A percentile compares a stretch with the other conserved stretches of the same genome.
phyloP scores from a whole-genome alignment of 2,797 vertebrate species.

The Hydrophis major region DNA sequence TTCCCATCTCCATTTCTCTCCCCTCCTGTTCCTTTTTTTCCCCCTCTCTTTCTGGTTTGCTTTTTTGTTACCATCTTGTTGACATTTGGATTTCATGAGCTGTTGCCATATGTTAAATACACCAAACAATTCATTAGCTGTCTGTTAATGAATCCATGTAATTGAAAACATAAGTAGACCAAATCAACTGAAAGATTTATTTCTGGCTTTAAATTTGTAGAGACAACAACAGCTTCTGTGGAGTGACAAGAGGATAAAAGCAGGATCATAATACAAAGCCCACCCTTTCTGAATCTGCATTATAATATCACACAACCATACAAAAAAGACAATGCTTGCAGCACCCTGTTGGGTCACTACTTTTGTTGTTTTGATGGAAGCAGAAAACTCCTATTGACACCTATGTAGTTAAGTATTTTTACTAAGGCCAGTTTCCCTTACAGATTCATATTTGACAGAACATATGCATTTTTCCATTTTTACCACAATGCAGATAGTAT shows the following conservation, averaged over 20 bases:
- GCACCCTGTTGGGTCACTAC: not conserved
- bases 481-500: not conserved
- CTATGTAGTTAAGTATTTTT: not conserved
- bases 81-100: not conserved
- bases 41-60: not conserved
- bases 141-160: not conserved
- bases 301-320: not conserved
- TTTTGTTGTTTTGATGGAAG: not conserved
- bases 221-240: not conserved
- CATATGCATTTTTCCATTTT: not conserved
- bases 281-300: not conserved
- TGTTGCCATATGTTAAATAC: not conserved
- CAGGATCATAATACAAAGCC: not conserved
- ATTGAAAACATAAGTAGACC: not conserved
- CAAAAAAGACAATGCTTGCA: not conserved
- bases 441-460: not conserved
- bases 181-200: not conserved
- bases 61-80: not conserved
- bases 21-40: fast-evolving
- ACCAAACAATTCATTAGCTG: not conserved
- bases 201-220: not conserved
- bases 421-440: not conserved
- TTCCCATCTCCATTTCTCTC: not conserved
- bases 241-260: not conserved
- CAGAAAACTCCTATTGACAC: not conserved